Evolutionary conservation across 2,888 invertebrate genomes (phyloP), one percentile per base, ranked within the genome.

Genomic region (Altica lythri): DNA sequence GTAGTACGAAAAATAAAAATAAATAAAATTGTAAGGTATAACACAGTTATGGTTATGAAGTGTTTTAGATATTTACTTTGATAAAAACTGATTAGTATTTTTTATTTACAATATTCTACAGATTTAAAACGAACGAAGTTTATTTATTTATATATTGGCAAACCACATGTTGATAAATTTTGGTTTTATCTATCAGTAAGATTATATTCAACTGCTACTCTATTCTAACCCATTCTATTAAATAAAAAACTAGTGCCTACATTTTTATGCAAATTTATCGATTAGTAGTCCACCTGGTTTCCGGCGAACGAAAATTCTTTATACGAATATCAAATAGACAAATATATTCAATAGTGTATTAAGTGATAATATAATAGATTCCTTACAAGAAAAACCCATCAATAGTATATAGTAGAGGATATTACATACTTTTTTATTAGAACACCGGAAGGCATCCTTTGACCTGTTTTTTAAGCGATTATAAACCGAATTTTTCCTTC

Each of bases 211-310:
- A 30, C 30, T 30, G 12, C 12, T 37, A 9, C 34, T 37, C n/a
- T n/a, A n/a, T n/a, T n/a, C n/a, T n/a, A n/a, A n/a, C n/a, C n/a
- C n/a, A n/a, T n/a, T n/a, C n/a, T n/a, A n/a, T n/a, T n/a, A n/a
- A n/a, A 27, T 37, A 17, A 46, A 13, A 27, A 46, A 17, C 35
- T 35, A 27, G 14, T 34, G 53, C 44, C 30, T 29, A 47, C 57
- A 61, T 57, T 57, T 60, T 59, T 59, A 61, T 61, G 56, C 47
- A 59, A 61, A 61, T 61, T 42, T 48, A 53, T 38, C 57, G 53
- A 57, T 56, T 54, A 44, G 42, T 56, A 54, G 47, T 55, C 54
- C 58, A 61, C 61, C 61, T 61, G 61, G 61, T 61, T 59, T 61
- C 58, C 61, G 61, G 58, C 22, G 29, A 27, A 50, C 32, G 46